These are phyloP conservation scores for Sigmodon hispidus DNA, from an alignment of 2,113 vertebrate species.

Conservation along the genomic window DNA sequence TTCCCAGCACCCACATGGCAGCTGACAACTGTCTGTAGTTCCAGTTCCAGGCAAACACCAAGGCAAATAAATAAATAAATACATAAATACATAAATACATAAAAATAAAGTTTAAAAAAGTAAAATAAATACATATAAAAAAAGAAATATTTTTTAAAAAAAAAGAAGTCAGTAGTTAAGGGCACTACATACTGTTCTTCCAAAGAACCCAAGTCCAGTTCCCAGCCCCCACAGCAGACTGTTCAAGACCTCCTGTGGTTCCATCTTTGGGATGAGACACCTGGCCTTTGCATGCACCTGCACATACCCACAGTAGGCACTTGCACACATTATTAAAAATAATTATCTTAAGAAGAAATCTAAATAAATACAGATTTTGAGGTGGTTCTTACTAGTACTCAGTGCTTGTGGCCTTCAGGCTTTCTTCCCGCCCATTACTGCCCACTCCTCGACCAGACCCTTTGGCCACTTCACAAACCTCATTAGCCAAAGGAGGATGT, in stretches of 20 bases:
- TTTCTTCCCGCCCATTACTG: neutral
- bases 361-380: neutral
- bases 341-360: neutral
- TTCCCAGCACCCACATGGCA: too few relatives aligned
- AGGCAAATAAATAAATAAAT: too few relatives aligned
- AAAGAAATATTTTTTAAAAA: too few relatives aligned
- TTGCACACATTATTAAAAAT: neutral
- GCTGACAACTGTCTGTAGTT: neutral
- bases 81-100: too few relatives aligned
- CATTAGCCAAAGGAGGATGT: neutral
- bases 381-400: neutral
- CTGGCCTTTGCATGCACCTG: neutral
- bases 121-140: too few relatives aligned
- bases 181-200: neutral
- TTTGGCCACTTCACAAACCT: neutral
- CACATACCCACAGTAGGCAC: neutral
- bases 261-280: neutral
- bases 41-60: neutral
- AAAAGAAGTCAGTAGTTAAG: neutral
- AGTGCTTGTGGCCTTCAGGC: neutral
- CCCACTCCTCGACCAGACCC: neutral
- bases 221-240: too few relatives aligned
- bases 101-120: too few relatives aligned
- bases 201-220: neutral
- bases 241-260: neutral